A percentile compares a stretch with the other conserved stretches of the same genome.
Evolutionary conservation across 2,888 invertebrate species (phyloP).

Genomic region (Sturmia bella): DNA sequence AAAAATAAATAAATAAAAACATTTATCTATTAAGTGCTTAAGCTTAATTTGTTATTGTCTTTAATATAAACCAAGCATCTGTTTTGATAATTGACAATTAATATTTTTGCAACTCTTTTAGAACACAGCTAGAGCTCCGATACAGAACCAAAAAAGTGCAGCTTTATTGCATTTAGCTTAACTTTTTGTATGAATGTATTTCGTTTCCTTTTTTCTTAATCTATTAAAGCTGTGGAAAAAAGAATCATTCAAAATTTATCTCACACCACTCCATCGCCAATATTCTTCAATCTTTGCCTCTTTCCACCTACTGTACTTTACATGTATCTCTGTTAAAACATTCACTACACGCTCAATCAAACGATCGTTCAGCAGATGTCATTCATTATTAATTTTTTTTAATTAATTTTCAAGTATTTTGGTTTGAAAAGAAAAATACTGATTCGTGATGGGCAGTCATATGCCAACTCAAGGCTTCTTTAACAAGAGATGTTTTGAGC

Average conservation of each 20-base stretch:
- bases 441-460: too few species aligned
- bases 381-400: slow-evolving; percentile 31
- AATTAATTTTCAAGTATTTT: slow-evolving; percentile 1
- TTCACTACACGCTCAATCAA: slow-evolving; percentile 52
- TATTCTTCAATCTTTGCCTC: slow-evolving; percentile 28
- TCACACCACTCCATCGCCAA: slow-evolving; percentile 53
- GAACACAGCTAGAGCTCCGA: slow-evolving; percentile 65
- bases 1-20: slow-evolving; percentile 32
- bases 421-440: too few species aligned
- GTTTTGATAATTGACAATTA: slow-evolving; percentile 64
- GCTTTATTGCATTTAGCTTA: slow-evolving; percentile 68
- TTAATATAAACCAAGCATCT: slow-evolving; percentile 52
- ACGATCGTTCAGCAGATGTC: slow-evolving; percentile 35
- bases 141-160: slow-evolving; percentile 56
- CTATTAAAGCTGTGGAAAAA: slow-evolving; percentile 66
- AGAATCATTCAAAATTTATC: slow-evolving; percentile 52
- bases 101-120: slow-evolving; percentile 72
- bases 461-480: too few species aligned
- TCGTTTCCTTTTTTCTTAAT: slow-evolving; percentile 65
- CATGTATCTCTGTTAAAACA: slow-evolving; percentile 40
- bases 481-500: too few species aligned
- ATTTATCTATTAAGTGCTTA: slow-evolving; percentile 58
- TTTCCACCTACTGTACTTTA: background rate
- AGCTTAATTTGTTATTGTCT: slow-evolving; percentile 60
- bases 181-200: slow-evolving; percentile 65